Base-by-base conservation (phyloP, 1,140 invertebrate species). In the Brachionus sp. region DNA sequence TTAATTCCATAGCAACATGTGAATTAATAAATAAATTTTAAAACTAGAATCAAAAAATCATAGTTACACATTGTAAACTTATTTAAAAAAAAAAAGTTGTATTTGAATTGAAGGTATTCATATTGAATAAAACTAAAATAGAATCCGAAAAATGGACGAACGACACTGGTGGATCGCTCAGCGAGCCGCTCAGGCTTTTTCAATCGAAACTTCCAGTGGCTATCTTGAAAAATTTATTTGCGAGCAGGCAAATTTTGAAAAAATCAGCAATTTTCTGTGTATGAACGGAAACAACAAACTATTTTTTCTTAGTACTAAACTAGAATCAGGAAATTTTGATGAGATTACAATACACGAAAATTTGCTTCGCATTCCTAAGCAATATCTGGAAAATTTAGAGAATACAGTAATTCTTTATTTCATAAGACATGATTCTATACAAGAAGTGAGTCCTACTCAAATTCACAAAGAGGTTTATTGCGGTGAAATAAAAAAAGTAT, bases 111-210 rank as follows among this genome's bases (percentile, higher is more conserved):
- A 66, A 66, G 33, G 33, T 66, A 66, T 66, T 33, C n/a, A 33
- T 66, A 66, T 33, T 33, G 25, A 66, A 66, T 12, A 66, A 66
- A 66, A 33, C 39, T 10, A 42, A 42, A 57, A 57, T 57, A 66
- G 29, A 33, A 29, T 10, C 19, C 25, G 19, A 39, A 44, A 73
- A 73, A 39, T 73, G 88, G 88, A 89, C 86, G 88, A 89, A 85
- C 85, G 88, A 83, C 88, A 89, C 84, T 89, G 88, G 88, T 89
- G 88, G 88, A 88, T 89, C 13, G 87, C 88, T 50, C 86, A 86
- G 6, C 88, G 87, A 84, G 88, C 88, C 78, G 87, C 88, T 82
- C 87, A 89, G 84, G 88, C 86, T 73, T 89, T 89, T 83, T 86
- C 87, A 39, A 87, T 86, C 84, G 87, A 87, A 68, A 88, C 88